A percentile compares a stretch with the other conserved stretches of the same genome.
Evolutionary conservation across 2,113 vertebrate species (phyloP).

Genomic region (Ceyx margarethae): DNA sequence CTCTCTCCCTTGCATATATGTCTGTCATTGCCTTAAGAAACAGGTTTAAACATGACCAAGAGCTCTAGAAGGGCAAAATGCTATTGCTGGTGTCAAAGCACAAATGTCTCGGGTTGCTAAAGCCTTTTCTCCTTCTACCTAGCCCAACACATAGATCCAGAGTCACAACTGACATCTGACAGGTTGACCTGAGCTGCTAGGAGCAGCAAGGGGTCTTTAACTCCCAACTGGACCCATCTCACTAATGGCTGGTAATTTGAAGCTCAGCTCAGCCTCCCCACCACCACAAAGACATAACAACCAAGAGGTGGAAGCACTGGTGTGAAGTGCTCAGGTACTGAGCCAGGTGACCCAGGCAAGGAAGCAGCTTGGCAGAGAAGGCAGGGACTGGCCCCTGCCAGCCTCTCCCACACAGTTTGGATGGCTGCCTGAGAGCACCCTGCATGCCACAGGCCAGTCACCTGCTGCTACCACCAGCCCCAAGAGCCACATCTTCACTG

Average conservation of each 20-base stretch:
- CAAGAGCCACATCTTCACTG: not conserved
- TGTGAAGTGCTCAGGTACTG: not conserved
- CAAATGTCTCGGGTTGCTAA: not conserved
- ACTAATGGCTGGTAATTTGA: fast-evolving
- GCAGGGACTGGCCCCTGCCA: not conserved
- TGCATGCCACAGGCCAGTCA: not conserved
- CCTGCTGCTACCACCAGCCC: not conserved
- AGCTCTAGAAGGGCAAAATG: not conserved
- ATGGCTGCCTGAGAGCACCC: not conserved
- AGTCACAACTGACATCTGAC: not conserved
- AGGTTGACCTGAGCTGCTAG: not conserved
- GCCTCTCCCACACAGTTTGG: not conserved
- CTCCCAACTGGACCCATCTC: not conserved
- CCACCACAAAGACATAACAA: not conserved
- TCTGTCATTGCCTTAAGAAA: not conserved
- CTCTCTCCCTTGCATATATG: not conserved
- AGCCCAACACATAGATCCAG: not conserved
- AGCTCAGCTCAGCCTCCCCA: not conserved
- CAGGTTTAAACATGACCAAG: not conserved
- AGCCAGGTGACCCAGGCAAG: not conserved
- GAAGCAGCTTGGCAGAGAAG: not conserved
- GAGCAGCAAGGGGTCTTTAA: not conserved
- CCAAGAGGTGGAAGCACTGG: fast-evolving
- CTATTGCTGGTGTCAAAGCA: not conserved
- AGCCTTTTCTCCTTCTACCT: not conserved